Conservation (phyloP, 1,140 invertebrate genomes). For the Glomeris maerens region DNA sequence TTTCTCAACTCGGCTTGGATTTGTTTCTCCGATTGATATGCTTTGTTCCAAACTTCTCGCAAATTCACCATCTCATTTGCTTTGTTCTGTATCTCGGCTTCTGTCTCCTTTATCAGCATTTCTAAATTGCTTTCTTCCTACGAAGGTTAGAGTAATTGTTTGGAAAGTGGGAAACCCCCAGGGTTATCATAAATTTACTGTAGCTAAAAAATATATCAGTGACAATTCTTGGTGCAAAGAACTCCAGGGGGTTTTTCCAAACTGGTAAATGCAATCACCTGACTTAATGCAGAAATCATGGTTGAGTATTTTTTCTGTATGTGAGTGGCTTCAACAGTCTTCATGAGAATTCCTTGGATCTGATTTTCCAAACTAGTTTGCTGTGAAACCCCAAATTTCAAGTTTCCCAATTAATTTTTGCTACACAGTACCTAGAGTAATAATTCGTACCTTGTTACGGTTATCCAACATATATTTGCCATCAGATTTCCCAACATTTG, state of each 20-base stretch:
- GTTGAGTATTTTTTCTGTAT: background rate
- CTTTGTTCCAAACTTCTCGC: too few relatives aligned
- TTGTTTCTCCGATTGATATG: too few relatives aligned
- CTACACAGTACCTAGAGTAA: background rate
- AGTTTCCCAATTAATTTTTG: background rate
- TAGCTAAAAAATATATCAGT: slow-evolving; percentile 1
- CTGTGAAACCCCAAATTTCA: background rate
- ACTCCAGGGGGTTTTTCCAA: too few relatives aligned
- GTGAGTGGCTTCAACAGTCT: background rate
- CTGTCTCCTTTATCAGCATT: too few relatives aligned
- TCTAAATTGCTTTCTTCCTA: too few relatives aligned
- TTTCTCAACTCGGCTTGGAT: too few relatives aligned
- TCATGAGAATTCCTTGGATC: background rate
- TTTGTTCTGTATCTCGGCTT: too few relatives aligned
- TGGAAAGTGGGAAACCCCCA: background rate
- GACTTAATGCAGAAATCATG: too few relatives aligned
- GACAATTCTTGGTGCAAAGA: too few relatives aligned
- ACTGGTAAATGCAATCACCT: background rate
- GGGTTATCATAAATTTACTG: background rate
- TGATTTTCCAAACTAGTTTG: background rate
- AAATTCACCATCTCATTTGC: too few relatives aligned
- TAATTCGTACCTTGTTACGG: background rate
- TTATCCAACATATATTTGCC: background rate
- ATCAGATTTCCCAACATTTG: background rate
- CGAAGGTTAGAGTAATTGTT: background rate